Percentiles rank a stretch among this genome's conserved stretches.
These are phyloP conservation scores for Oreochromis tanganicae DNA, from an alignment of 2,113 vertebrate genomes.

Conservation along the genomic window DNA sequence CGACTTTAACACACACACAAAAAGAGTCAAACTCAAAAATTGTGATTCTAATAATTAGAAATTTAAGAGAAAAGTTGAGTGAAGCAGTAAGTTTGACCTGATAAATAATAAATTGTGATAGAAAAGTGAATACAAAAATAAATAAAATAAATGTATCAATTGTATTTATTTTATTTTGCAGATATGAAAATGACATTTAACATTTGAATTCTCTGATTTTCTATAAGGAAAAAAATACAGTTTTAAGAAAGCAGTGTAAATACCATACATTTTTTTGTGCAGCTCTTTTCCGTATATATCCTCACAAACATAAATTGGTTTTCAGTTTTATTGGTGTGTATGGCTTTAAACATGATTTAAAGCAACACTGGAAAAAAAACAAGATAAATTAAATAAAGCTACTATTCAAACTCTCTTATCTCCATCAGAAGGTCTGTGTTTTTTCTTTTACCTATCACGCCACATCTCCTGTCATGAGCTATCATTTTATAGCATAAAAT, in stretches of 20 bases:
- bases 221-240: background rate
- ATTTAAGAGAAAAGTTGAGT: background rate
- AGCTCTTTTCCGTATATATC: background rate
- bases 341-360: background rate
- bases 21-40: background rate
- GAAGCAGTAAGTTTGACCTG: background rate
- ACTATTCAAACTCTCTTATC: background rate
- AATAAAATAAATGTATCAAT: background rate
- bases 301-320: background rate
- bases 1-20: rapidly evolving
- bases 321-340: background rate
- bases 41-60: background rate
- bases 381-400: background rate
- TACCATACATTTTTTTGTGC: background rate
- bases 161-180: background rate
- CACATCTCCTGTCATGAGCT: background rate
- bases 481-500: background rate
- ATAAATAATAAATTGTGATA: background rate
- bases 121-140: background rate
- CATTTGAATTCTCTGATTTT: background rate
- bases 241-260: background rate
- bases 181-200: background rate
- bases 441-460: background rate
- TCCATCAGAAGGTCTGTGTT: background rate
- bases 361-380: background rate